Conservation (phyloP, 2,797 vertebrate species). For the Geotrypetes seraphini region DNA sequence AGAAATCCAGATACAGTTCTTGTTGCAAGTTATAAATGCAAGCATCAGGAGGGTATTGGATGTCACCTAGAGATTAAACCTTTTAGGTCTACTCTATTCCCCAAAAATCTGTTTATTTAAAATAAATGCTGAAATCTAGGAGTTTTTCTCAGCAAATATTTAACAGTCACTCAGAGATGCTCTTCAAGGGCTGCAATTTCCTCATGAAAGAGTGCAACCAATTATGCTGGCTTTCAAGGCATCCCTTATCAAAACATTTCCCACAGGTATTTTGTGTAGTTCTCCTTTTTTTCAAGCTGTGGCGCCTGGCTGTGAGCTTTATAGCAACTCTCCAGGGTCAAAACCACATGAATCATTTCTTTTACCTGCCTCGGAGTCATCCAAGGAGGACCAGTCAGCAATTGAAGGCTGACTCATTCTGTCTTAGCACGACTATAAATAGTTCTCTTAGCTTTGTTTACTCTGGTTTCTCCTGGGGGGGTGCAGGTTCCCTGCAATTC, state of each 20-base stretch:
- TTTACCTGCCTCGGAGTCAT: constrained; percentile 50
- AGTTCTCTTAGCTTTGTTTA: constrained; percentile 26
- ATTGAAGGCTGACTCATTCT: constrained; percentile 46
- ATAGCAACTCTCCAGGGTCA: constrained; percentile 42
- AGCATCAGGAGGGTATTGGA: not conserved
- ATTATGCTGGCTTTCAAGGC: constrained; percentile 33
- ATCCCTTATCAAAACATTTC: constrained; percentile 25
- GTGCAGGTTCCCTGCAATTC: constrained; percentile 32
- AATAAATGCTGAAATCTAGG: constrained; percentile 1
- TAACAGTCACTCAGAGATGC: constrained; percentile 5
- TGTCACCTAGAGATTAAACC: not conserved
- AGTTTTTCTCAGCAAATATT: no score
- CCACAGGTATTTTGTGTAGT: constrained; percentile 31
- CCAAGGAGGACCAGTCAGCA: constrained; percentile 31
- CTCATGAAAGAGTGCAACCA: constrained; percentile 19
- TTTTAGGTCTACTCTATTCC: not conserved
- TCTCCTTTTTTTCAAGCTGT: constrained; percentile 5
- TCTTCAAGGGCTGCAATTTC: constrained; percentile 18
- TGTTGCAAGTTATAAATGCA: not conserved
- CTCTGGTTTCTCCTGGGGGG: constrained; percentile 25
- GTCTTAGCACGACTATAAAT: constrained; percentile 39
- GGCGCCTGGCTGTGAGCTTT: constrained; percentile 43
- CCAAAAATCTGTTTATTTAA: no score
- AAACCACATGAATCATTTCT: constrained; percentile 36
- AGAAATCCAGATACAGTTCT: not conserved